Base-by-base conservation (phyloP, 2,888 invertebrate genomes). In the Sympetrum striolatum region DNA sequence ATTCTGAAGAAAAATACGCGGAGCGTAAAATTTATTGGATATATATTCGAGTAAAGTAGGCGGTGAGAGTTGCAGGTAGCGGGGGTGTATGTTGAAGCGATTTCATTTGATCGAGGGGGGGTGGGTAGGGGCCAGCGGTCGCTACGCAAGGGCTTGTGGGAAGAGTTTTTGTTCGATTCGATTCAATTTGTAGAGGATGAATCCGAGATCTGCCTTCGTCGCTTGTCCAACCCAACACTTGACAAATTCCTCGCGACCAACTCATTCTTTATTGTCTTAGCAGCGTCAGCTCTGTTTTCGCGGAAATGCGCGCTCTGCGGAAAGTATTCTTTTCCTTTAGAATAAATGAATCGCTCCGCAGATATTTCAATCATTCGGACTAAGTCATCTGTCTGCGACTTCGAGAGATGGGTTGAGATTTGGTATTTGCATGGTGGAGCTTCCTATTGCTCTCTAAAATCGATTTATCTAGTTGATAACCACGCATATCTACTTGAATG, bases 131-230 rank as follows among this genome's bases (percentile, higher is more conserved):
- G 39, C 14, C 14, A 81, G 39, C n/a, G 39, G 81, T 15, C 81
- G 35, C 8, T 39, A 44, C 22, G 81, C 18, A n/a, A 12, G 44
- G 44, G 44, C 10, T 44, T 44, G 44, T 44, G 35, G 58, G 48
- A 48, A n/a, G 5, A 37, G 48, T n/a, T 64, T 58, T 10, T 22
- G 64, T 64, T 64, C 64, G 64, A 64, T 48, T 53, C 48, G 58
- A 82, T 82, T 82, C 82, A 82, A 82, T 82, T 82, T 82, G 58
- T 25, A n/a, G 58, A 58, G 82, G 44, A 82, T 82, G 82, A 82
- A 58, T 82, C 35, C 35, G 35, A 53, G 82, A 82, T 82, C 53
- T 64, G 48, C 81, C 81, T 81, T 81, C 58, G 53, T 58, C 58
- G 82, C 82, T 82, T 82, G 82, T 82, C 82, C 82, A 58, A 22